phyloP scores from a whole-genome alignment of 1,140 invertebrate genomes.

The Diabrotica undecimpunctata region DNA sequence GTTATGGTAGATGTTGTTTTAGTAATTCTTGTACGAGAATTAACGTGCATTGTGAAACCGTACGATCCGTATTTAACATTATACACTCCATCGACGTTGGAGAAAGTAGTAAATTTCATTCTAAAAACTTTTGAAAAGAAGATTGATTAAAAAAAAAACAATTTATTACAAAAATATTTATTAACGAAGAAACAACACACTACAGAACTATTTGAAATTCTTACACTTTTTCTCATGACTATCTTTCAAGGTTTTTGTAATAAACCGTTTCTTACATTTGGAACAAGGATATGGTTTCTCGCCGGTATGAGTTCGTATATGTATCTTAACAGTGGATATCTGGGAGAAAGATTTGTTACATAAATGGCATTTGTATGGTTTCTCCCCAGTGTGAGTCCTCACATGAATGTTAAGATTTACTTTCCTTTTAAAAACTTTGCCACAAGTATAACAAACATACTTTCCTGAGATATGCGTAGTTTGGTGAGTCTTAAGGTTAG shows the following conservation, averaged over 20 bases:
- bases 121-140: too few species aligned
- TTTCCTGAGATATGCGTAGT: conserved; percentile 5
- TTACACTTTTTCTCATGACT: background rate
- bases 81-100: too few species aligned
- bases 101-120: too few species aligned
- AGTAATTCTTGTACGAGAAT: too few species aligned
- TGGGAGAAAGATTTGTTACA: conserved; percentile 32
- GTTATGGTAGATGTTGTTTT: too few species aligned
- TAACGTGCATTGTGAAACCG: too few species aligned
- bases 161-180: too few species aligned
- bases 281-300: conserved; percentile 69
- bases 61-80: too few species aligned
- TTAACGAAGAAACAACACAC: too few species aligned
- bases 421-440: conserved; percentile 27
- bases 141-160: too few species aligned
- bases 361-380: conserved; percentile 36
- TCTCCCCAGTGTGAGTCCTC: conserved; percentile 65
- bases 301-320: conserved; percentile 72
- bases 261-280: conserved; percentile 61
- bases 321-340: conserved; percentile 54
- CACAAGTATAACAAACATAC: conserved; percentile 35
- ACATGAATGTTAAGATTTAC: conserved; percentile 51
- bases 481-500: background rate
- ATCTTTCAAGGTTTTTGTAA: background rate
- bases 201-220: too few species aligned